Conservation (phyloP, 1,140 invertebrate species). For the Microplitis demolitor region DNA sequence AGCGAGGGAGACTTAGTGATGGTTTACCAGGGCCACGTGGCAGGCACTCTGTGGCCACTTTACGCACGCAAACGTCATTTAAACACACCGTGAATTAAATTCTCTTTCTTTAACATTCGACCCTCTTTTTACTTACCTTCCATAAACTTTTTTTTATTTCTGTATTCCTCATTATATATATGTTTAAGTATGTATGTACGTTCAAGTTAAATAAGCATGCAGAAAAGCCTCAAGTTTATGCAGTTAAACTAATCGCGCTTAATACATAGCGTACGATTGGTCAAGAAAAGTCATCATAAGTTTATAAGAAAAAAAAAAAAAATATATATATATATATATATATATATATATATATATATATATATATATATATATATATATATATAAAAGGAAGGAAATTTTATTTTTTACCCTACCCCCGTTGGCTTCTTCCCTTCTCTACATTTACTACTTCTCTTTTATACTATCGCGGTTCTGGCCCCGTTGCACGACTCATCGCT, state of each 20-base stretch:
- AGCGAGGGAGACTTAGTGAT: constrained; percentile 15
- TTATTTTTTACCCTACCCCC: not conserved
- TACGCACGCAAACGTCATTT: constrained; percentile 22
- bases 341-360: not conserved
- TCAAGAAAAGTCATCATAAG: not conserved
- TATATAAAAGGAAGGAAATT: not conserved
- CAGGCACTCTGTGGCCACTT: constrained; percentile 47
- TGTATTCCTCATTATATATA: not conserved
- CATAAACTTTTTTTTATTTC: not conserved
- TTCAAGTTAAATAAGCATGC: not conserved
- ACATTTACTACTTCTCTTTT: constrained; percentile 1
- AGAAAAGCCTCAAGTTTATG: not conserved
- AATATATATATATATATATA: not conserved
- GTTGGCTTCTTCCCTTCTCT: not conserved
- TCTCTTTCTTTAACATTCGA: constrained; percentile 3
- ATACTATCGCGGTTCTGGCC: constrained; percentile 14
- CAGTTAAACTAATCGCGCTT: not conserved
- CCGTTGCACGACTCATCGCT: constrained; percentile 20
- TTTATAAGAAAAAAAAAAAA: not conserved
- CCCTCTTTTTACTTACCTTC: constrained; percentile 5
- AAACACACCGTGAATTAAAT: constrained; percentile 17
- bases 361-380: not conserved
- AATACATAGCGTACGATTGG: not conserved
- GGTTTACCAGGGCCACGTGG: constrained; percentile 55
- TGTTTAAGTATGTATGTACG: not conserved